Conservation (phyloP, 1,140 invertebrate species). For the Leptinotarsa undecemlineata region DNA sequence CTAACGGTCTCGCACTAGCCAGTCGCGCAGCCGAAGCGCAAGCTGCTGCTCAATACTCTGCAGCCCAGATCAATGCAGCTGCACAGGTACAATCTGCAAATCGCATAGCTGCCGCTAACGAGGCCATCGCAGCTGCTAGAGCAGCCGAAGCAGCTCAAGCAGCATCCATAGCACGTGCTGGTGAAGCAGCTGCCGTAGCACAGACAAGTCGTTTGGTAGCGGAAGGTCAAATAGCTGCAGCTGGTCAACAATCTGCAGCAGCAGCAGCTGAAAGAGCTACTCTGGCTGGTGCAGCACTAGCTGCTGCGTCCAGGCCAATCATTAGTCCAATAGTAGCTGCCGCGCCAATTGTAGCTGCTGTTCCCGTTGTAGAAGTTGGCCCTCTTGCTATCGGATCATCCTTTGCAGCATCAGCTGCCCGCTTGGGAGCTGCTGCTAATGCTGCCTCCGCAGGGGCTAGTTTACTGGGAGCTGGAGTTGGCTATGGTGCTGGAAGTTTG, state of each 20-base stretch:
- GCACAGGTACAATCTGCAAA: slow-evolving; percentile 13
- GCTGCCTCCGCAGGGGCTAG: neutral
- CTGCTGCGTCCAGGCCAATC: slow-evolving; percentile 10
- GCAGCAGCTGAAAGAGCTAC: slow-evolving; percentile 9
- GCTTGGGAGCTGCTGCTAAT: neutral
- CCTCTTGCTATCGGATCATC: neutral
- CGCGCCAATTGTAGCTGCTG: slow-evolving; percentile 1
- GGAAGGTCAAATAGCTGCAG: slow-evolving; percentile 17
- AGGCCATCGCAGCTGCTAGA: neutral
- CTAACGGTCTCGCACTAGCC: neutral
- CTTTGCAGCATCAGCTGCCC: neutral
- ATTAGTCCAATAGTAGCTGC: slow-evolving; percentile 10
- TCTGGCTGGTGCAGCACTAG: neutral
- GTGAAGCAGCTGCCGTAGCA: slow-evolving; percentile 13
- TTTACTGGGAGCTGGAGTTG: neutral
- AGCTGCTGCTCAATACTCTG: neutral
- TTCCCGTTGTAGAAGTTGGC: neutral
- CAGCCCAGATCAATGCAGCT: slow-evolving; percentile 2
- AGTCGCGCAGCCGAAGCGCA: slow-evolving; percentile 11
- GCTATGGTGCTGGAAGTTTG: neutral
- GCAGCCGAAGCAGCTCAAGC: slow-evolving; percentile 14
- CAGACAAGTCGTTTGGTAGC: slow-evolving; percentile 16
- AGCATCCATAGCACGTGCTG: neutral
- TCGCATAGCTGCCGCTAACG: slow-evolving; percentile 13
- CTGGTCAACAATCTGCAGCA: neutral